Evolutionary conservation across 2,113 vertebrate genomes (phyloP).

Genomic region (Larimichthys polyactis): DNA sequence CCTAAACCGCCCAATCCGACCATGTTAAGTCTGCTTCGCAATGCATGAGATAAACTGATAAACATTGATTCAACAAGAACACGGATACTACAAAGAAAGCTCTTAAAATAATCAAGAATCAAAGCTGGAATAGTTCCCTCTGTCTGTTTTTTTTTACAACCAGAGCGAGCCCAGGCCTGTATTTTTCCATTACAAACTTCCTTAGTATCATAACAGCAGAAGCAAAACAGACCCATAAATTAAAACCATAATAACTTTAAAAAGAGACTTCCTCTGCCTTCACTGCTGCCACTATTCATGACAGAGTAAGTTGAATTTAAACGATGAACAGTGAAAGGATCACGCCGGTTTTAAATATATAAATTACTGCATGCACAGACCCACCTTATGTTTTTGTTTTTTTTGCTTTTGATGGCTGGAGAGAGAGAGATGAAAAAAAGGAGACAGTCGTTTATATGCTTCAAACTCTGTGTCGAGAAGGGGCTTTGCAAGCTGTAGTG

Average conservation of each 20-base stretch:
- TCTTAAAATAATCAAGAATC: conserved; percentile 8
- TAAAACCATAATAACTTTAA: background rate
- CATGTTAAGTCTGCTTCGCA: conserved; percentile 28
- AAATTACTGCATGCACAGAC: conserved; percentile 52
- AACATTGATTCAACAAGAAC: background rate
- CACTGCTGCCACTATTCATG: background rate
- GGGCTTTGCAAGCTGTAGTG: conserved; percentile 59
- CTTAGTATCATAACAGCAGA: conserved; percentile 19
- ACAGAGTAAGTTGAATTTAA: conserved; percentile 32
- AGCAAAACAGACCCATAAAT: background rate
- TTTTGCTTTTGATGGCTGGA: conserved; percentile 21
- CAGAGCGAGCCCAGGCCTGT: conserved; percentile 60
- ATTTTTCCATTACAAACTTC: conserved; percentile 72
- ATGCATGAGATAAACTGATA: background rate
- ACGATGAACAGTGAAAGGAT: conserved; percentile 18
- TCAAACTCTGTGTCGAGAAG: conserved; percentile 43
- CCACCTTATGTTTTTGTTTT: conserved; percentile 63
- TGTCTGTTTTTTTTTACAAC: background rate
- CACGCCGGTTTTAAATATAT: background rate
- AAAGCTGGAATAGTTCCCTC: conserved; percentile 18
- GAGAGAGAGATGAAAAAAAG: conserved; percentile 19
- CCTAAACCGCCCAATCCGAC: conserved; percentile 42
- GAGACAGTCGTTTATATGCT: conserved; percentile 23
- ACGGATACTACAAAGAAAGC: background rate
- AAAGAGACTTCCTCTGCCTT: background rate